A percentile compares a stretch with the other conserved stretches of the same genome.
phyloP scores from a whole-genome alignment of 2,113 vertebrate species.

The Enhydra lutris region DNA sequence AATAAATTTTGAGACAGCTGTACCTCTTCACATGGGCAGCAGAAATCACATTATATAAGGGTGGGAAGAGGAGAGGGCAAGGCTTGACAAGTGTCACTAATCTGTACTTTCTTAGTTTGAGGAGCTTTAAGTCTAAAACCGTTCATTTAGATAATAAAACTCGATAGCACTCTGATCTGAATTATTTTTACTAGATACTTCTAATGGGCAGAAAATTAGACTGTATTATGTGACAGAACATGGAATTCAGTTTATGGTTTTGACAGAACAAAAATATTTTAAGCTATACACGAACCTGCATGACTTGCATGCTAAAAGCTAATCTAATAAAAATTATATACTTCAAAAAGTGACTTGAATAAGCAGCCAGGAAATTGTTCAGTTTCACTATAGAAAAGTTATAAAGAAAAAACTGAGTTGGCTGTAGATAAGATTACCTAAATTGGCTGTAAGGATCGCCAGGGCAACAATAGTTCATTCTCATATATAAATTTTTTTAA shows the following conservation, averaged over 20 bases:
- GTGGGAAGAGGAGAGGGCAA: neutral
- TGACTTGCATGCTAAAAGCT: neutral
- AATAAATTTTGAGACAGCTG: neutral
- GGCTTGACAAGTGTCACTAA: neutral
- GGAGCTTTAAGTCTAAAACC: neutral
- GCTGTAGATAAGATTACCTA: neutral
- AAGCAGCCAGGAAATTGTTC: neutral
- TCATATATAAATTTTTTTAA: neutral
- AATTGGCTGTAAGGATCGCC: neutral
- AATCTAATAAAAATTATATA: neutral
- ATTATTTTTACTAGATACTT: neutral
- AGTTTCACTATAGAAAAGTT: neutral
- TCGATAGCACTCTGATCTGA: neutral
- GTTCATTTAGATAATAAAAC: neutral
- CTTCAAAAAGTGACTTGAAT: neutral
- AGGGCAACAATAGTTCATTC: neutral
- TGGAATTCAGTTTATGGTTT: conserved; percentile 1
- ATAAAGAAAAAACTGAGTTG: neutral
- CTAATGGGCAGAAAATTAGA: neutral
- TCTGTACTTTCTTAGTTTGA: neutral
- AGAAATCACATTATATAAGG: neutral
- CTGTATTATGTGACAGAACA: neutral
- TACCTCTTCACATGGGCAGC: neutral
- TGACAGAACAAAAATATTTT: conserved; percentile 17
- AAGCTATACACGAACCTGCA: neutral